Percentiles rank a stretch among this genome's conserved stretches.
Evolutionary conservation across 2,888 invertebrate genomes (phyloP).

Genomic region (Carpatolechia fugitivella): DNA sequence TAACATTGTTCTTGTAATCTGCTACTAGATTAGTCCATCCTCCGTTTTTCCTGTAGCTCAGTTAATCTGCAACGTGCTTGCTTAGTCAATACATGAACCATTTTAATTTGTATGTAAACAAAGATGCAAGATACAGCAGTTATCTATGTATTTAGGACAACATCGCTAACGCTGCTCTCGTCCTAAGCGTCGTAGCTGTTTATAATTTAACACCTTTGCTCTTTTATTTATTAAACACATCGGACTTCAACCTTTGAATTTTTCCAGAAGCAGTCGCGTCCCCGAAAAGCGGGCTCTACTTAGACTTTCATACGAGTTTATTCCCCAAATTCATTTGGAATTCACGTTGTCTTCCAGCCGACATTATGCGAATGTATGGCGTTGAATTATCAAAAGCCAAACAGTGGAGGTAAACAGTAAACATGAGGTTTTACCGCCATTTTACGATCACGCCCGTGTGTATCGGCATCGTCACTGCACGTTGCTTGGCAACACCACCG

Average conservation of each 20-base stretch:
- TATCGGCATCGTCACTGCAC: constrained; percentile 11
- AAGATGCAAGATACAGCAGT: no score
- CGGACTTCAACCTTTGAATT: background rate
- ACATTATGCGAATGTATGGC: constrained; percentile 10
- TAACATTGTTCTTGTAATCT: no score
- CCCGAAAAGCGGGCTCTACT: background rate
- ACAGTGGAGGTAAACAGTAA: constrained; percentile 35
- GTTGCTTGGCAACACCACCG: constrained; percentile 11
- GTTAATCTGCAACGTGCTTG: no score
- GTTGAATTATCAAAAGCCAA: constrained; percentile 17
- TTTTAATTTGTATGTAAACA: no score
- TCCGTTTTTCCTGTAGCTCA: no score
- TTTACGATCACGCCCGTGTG: constrained; percentile 7
- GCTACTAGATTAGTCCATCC: no score
- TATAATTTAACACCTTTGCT: no score
- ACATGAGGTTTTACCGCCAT: constrained; percentile 32
- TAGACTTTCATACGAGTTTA: constrained; percentile 9
- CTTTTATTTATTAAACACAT: no score
- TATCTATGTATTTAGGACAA: no score
- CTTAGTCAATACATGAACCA: no score
- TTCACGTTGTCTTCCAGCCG: constrained; percentile 1
- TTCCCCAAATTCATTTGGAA: background rate
- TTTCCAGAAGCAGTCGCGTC: background rate
- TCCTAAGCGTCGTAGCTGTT: no score
- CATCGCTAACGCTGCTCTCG: no score